phyloP scores from a whole-genome alignment of 2,113 vertebrate genomes.

The Sphaerodactylus townsendi region DNA sequence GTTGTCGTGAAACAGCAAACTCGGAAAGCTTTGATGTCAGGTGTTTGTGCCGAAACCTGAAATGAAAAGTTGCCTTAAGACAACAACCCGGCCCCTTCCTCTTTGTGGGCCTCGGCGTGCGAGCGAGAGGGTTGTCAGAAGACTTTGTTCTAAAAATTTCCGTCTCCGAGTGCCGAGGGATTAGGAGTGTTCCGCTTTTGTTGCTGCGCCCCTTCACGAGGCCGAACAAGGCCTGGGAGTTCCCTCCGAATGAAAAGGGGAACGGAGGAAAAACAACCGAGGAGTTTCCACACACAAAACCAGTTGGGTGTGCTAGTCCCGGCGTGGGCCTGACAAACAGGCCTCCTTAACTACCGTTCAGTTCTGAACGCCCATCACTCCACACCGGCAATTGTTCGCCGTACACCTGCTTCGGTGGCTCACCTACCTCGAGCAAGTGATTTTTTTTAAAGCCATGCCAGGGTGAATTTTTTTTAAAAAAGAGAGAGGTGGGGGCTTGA shows the following conservation, averaged over 20 bases:
- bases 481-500: conserved; percentile 58
- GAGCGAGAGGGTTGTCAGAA: conserved; percentile 62
- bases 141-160: conserved; percentile 74
- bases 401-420: conserved; percentile 80
- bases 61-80: conserved; percentile 61
- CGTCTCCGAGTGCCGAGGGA: conserved; percentile 68
- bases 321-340: conserved; percentile 60
- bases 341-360: conserved; percentile 70
- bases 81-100: conserved; percentile 45
- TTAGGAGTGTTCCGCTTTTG: conserved; percentile 53
- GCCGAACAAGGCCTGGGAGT: conserved; percentile 54
- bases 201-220: conserved; percentile 24
- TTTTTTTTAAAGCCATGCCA: conserved; percentile 73
- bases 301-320: conserved; percentile 57
- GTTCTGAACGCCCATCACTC: conserved; percentile 65
- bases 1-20: conserved; percentile 61
- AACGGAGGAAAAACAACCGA: conserved; percentile 71
- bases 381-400: conserved; percentile 63
- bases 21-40: conserved; percentile 68
- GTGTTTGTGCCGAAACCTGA: conserved; percentile 46
- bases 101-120: conserved; percentile 49
- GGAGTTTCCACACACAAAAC: conserved; percentile 75
- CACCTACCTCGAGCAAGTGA: conserved; percentile 71
- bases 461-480: conserved; percentile 55
- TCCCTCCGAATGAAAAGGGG: conserved; percentile 69